phyloP scores from a whole-genome alignment of 2,888 invertebrate species.

The Papilio protenor region DNA sequence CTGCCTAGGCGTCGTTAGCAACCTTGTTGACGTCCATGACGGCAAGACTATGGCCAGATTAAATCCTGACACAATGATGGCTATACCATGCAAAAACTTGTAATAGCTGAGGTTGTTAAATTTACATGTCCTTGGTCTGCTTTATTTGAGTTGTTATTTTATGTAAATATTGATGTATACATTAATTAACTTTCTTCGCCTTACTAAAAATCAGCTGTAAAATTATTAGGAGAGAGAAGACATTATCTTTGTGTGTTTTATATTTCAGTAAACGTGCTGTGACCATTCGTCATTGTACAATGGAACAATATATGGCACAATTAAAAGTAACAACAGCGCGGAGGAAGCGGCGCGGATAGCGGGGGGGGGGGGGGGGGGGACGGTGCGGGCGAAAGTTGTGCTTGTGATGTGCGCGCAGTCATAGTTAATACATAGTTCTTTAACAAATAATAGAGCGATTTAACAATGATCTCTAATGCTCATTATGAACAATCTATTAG shows the following conservation, averaged over 20 bases:
- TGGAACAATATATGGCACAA: slow-evolving; percentile 29
- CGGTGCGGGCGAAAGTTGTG: slow-evolving; percentile 33
- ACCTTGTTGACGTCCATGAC: neutral
- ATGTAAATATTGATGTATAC: neutral
- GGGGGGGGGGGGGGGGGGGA: neutral
- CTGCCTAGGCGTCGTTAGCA: neutral
- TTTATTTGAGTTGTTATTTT: neutral
- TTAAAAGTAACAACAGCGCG: slow-evolving; percentile 36
- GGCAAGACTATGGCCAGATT: neutral
- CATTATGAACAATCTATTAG: neutral
- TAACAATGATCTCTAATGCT: neutral
- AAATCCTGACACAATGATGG: neutral
- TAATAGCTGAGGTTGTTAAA: neutral
- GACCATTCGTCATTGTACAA: slow-evolving; percentile 8
- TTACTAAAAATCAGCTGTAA: neutral
- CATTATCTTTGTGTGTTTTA: neutral
- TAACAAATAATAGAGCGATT: neutral
- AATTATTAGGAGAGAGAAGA: neutral
- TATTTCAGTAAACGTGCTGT: neutral
- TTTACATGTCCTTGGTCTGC: neutral
- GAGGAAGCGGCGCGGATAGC: slow-evolving; percentile 10
- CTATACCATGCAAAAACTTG: neutral
- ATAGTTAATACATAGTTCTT: neutral
- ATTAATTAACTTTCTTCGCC: neutral
- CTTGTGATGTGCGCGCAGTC: neutral